Conservation (phyloP, 2,797 vertebrate genomes). For the Dipus sagitta region DNA sequence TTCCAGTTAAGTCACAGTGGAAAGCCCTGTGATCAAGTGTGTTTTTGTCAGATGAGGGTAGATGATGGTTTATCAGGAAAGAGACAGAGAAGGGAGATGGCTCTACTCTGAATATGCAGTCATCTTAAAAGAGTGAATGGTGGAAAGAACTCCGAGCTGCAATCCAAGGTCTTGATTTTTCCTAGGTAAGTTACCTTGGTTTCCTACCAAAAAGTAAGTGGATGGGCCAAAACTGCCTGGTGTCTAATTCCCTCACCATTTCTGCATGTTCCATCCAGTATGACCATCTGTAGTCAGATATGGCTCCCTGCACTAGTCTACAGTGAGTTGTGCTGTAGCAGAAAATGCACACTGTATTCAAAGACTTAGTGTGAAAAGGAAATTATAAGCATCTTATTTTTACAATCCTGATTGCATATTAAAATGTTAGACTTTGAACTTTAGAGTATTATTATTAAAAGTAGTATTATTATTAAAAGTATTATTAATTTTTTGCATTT, state of each 20-base stretch:
- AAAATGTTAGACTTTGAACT: neutral
- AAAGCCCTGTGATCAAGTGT: neutral
- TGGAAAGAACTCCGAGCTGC: neutral
- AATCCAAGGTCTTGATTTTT: constrained; percentile 9
- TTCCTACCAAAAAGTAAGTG: neutral
- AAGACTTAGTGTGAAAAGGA: neutral
- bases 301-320: neutral
- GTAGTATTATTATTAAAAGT: no score
- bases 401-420: constrained; percentile 31
- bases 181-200: neutral
- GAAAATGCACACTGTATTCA: neutral
- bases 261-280: fast-evolving
- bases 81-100: neutral
- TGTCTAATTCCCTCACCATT: neutral
- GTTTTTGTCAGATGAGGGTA: neutral
- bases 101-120: neutral
- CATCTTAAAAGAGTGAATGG: neutral
- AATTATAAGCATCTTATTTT: neutral
- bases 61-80: neutral
- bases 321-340: neutral
- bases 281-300: neutral
- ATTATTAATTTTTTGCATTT: constrained; percentile 40
- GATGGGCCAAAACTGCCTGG: neutral
- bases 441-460: no score
- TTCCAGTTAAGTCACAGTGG: neutral